Evolutionary conservation across 2,113 vertebrate species (phyloP).

Genomic region (Cavia porcellus): DNA sequence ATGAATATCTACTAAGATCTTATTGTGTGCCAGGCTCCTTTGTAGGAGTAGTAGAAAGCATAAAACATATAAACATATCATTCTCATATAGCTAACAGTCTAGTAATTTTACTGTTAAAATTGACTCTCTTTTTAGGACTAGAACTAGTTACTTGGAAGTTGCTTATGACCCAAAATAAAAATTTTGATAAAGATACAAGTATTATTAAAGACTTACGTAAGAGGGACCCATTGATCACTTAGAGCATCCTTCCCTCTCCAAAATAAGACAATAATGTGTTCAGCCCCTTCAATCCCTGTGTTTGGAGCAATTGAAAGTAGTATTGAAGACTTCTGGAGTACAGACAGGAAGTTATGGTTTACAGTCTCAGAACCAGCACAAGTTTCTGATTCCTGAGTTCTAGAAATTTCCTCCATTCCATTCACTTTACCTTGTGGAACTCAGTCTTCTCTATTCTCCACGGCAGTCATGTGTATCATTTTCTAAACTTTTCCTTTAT

Average conservation of each 20-base stretch:
- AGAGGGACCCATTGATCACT: neutral
- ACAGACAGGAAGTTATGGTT: neutral
- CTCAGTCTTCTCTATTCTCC: neutral
- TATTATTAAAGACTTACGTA: neutral
- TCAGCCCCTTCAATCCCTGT: neutral
- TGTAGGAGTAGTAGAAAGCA: neutral
- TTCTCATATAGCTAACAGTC: neutral
- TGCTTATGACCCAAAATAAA: neutral
- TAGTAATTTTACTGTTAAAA: constrained; percentile 31
- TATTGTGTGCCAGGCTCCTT: neutral
- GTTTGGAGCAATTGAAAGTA: neutral
- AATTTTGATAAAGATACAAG: neutral
- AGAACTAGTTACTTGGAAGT: neutral
- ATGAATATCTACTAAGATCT: neutral
- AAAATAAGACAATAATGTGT: neutral
- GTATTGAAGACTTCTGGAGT: neutral
- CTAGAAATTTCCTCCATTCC: constrained; percentile 1
- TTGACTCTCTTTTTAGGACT: neutral
- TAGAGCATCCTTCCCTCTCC: neutral
- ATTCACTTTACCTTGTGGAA: neutral
- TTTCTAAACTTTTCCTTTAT: neutral
- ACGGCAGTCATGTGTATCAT: neutral
- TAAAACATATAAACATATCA: neutral
- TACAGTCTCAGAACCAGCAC: neutral
- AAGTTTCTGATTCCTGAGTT: neutral